phyloP scores from a whole-genome alignment of 2,888 invertebrate species.

The Pachydiplax longipennis region DNA sequence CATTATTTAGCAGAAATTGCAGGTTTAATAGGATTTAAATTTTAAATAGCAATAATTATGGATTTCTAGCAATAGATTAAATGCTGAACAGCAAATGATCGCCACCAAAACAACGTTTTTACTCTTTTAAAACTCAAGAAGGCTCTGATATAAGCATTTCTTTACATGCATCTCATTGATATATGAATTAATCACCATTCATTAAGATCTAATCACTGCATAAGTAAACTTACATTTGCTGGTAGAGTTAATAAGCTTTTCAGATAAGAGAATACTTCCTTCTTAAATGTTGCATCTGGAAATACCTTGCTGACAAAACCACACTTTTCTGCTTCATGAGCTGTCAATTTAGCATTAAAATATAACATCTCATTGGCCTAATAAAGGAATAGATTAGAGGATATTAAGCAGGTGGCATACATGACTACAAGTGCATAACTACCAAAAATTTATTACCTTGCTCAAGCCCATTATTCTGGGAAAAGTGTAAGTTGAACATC shows the following conservation, averaged over 20 bases:
- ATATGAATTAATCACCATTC: background rate
- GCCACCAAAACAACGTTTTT: no score
- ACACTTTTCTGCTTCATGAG: constrained; percentile 77
- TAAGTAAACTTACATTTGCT: constrained; percentile 50
- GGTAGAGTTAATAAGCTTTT: constrained; percentile 60
- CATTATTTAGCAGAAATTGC: no score
- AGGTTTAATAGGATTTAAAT: no score
- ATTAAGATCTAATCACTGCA: no score
- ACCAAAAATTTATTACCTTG: constrained; percentile 63
- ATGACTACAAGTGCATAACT: background rate
- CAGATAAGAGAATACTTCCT: constrained; percentile 56
- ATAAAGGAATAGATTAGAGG: constrained; percentile 46
- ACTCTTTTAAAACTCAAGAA: no score
- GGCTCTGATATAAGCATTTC: background rate
- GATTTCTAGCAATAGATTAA: no score
- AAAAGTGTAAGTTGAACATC: constrained; percentile 85
- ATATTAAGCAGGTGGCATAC: background rate
- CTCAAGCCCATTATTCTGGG: constrained; percentile 83
- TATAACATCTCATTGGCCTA: constrained; percentile 66
- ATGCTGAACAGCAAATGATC: no score
- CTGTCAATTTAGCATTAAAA: constrained; percentile 79
- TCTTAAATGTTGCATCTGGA: constrained; percentile 65
- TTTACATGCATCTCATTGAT: background rate
- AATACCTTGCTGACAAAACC: constrained; percentile 84
- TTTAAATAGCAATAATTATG: no score